A percentile compares a stretch with the other conserved stretches of the same genome.
phyloP scores from a whole-genome alignment of 2,888 invertebrate species.

The Apocheima hispidaria region DNA sequence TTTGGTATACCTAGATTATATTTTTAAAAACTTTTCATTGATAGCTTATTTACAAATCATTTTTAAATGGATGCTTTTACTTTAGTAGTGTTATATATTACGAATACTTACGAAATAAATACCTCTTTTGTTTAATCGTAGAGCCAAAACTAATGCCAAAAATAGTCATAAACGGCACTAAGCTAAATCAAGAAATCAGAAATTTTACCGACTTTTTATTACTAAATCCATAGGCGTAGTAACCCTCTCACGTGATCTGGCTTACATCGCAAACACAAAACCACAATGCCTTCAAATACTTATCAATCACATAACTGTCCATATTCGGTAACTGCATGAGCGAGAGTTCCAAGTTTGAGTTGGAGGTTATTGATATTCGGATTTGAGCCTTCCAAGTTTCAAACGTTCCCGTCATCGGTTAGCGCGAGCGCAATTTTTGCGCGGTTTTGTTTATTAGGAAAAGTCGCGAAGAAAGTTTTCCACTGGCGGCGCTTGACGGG shows the following conservation, averaged over 20 bases:
- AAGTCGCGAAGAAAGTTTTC: constrained; percentile 85
- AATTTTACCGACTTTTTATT: constrained; percentile 85
- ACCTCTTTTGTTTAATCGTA: constrained; percentile 19
- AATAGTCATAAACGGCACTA: constrained; percentile 40
- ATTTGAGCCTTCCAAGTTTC: constrained; percentile 37
- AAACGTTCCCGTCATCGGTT: constrained; percentile 34
- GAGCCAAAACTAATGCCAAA: constrained; percentile 21
- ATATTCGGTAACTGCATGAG: constrained; percentile 40
- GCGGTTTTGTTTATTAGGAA: constrained; percentile 80
- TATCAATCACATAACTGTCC: constrained; percentile 60
- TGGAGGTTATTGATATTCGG: background rate
- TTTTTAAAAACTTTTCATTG: too few species aligned
- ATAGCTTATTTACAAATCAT: too few species aligned
- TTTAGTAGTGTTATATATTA: background rate
- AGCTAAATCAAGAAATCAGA: constrained; percentile 57
- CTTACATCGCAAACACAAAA: constrained; percentile 72
- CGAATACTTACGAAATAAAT: constrained; percentile 15
- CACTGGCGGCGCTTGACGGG: constrained; percentile 75
- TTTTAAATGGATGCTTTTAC: too few species aligned
- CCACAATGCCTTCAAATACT: constrained; percentile 54
- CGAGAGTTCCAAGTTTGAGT: constrained; percentile 3
- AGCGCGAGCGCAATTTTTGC: constrained; percentile 68
- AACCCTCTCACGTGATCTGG: constrained; percentile 69
- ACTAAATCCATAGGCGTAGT: constrained; percentile 82
- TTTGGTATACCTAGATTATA: too few species aligned